Evolutionary conservation across 2,113 vertebrate species (phyloP).

Genomic region (Tyrannus savana): DNA sequence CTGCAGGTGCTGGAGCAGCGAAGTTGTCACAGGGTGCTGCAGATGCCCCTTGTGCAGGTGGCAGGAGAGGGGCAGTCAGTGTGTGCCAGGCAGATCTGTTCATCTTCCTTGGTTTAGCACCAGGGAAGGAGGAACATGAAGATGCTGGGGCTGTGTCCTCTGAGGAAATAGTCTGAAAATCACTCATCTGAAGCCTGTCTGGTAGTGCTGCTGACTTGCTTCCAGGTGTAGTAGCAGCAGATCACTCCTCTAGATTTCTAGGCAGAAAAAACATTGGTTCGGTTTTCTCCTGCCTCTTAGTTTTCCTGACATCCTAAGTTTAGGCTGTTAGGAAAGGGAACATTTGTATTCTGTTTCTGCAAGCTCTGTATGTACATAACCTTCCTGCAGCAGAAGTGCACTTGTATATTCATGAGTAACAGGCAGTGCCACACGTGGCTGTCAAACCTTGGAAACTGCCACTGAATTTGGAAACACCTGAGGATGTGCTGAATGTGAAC

Average conservation of each 20-base stretch:
- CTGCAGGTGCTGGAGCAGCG: neutral
- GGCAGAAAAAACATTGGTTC: neutral
- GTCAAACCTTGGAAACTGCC: neutral
- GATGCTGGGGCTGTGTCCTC: neutral
- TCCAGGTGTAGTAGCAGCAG: neutral
- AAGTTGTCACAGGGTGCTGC: neutral
- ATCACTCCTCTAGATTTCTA: neutral
- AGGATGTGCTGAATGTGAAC: neutral
- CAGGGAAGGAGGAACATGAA: rapidly evolving
- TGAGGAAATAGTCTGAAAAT: neutral
- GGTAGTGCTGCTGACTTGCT: neutral
- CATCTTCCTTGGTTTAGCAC: neutral
- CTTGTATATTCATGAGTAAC: neutral
- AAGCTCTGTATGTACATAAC: neutral
- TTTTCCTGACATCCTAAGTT: neutral
- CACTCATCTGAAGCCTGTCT: neutral
- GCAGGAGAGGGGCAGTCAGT: neutral
- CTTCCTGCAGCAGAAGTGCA: neutral
- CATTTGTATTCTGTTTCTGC: neutral
- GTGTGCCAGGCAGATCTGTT: neutral
- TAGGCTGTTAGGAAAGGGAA: neutral
- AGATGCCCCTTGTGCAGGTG: neutral
- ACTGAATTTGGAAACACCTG: neutral
- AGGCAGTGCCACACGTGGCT: neutral
- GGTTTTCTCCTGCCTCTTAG: neutral